phyloP scores from a whole-genome alignment of 2,797 vertebrate genomes.

The Myotis pilosus region DNA sequence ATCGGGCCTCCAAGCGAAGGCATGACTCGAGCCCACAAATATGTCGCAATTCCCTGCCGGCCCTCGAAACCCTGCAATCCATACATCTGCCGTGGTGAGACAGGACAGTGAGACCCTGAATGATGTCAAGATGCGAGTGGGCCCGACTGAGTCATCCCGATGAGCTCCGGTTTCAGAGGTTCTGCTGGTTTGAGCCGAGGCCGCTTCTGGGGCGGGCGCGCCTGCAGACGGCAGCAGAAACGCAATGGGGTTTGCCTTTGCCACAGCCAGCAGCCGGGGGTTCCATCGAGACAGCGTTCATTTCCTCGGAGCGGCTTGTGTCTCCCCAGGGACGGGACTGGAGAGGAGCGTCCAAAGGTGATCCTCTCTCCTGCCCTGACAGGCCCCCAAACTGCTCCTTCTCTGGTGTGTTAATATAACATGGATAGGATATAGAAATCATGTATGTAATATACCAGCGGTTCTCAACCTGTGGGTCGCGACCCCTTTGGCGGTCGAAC shows the following conservation, averaged over 20 bases:
- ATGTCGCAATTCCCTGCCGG: background rate
- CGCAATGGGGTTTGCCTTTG: background rate
- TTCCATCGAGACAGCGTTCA: background rate
- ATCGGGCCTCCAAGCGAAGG: background rate
- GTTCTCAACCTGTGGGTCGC: too few species aligned
- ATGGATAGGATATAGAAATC: fast-evolving
- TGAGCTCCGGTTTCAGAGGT: background rate
- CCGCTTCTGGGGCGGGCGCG: background rate
- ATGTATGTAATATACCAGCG: fast-evolving
- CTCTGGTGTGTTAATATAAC: background rate
- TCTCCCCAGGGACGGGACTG: background rate
- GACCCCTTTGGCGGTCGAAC: too few species aligned
- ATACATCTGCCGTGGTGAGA: background rate
- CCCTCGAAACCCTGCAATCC: background rate
- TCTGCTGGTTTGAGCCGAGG: background rate
- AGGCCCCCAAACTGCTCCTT: background rate
- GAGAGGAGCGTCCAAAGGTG: background rate
- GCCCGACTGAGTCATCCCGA: background rate
- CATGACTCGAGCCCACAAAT: constrained; percentile 47
- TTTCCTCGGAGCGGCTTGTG: background rate
- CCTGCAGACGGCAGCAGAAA: background rate
- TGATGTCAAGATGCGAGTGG: constrained; percentile 23
- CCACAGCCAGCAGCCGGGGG: constrained; percentile 8
- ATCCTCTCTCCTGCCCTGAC: background rate
- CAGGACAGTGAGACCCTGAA: background rate